Percentiles rank a stretch among this genome's conserved stretches.
phyloP scores from a whole-genome alignment of 2,113 vertebrate genomes.

The Onychostruthus taczanowskii region DNA sequence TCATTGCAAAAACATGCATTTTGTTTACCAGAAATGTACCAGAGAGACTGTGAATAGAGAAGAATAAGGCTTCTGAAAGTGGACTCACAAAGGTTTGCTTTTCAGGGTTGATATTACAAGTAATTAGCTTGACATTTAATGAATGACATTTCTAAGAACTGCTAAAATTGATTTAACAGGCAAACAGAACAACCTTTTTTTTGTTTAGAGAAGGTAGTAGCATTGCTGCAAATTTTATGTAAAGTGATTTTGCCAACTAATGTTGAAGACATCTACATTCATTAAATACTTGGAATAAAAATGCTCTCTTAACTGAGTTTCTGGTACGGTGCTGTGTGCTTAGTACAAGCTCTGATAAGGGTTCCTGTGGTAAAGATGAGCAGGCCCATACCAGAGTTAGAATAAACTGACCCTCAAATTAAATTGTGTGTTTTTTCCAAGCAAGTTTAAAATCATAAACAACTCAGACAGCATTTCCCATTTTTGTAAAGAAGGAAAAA shows the following conservation, averaged over 20 bases:
- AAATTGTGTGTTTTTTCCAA: conserved; percentile 12
- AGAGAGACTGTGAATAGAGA: conserved; percentile 5
- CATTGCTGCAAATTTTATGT: conserved; percentile 29
- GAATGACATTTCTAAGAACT: conserved; percentile 59
- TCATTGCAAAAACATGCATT: not conserved
- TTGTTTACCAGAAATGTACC: conserved; percentile 42
- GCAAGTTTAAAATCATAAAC: not conserved
- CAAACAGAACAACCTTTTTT: conserved; percentile 26
- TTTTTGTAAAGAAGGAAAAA: not conserved
- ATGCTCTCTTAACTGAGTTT: not conserved
- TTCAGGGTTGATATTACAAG: conserved; percentile 42
- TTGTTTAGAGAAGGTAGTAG: conserved; percentile 27
- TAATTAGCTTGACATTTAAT: conserved; percentile 69
- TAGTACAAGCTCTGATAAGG: conserved; percentile 20
- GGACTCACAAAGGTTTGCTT: conserved; percentile 40
- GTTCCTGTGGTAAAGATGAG: conserved; percentile 26
- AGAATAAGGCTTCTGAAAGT: conserved; percentile 42
- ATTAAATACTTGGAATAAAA: conserved; percentile 45
- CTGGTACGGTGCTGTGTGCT: not conserved
- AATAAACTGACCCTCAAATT: conserved; percentile 37
- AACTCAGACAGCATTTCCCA: not conserved
- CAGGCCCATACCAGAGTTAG: not conserved
- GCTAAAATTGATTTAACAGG: conserved; percentile 21
- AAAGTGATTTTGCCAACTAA: conserved; percentile 1
- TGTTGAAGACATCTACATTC: conserved; percentile 48